Evolutionary conservation across 2,888 invertebrate species (phyloP).

Genomic region (Anagyrus pseudococci): DNA sequence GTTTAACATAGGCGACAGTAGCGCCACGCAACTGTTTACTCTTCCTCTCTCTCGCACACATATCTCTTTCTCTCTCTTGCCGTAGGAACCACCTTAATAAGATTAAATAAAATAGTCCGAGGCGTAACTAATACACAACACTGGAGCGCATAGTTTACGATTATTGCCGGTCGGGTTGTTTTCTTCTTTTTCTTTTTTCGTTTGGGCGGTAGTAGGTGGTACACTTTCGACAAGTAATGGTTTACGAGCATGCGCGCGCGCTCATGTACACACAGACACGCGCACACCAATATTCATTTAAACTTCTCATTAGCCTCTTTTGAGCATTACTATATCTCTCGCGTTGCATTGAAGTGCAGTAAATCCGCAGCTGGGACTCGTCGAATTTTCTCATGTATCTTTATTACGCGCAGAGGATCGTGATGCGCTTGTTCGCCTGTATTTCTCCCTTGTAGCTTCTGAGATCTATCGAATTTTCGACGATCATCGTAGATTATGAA

Average conservation of each 20-base stretch:
- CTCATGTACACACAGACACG: background rate
- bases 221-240: background rate
- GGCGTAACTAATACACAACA: slow-evolving; percentile 1
- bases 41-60: too few species aligned
- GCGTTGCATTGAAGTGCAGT: background rate
- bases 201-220: background rate
- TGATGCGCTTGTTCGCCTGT: too few species aligned
- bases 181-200: background rate
- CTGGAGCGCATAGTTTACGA: background rate
- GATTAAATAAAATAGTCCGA: slow-evolving; percentile 10
- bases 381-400: background rate
- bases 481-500: too few species aligned
- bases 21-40: too few species aligned
- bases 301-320: slow-evolving; percentile 32
- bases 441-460: too few species aligned
- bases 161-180: background rate
- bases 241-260: background rate
- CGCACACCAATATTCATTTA: slow-evolving; percentile 30
- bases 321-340: background rate
- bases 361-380: background rate
- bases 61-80: background rate
- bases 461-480: background rate
- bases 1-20: too few species aligned
- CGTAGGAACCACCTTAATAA: background rate
- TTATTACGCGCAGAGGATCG: too few species aligned